These are phyloP conservation scores for Hetaerina titia DNA, from an alignment of 2,888 invertebrate genomes.

Conservation along the genomic window DNA sequence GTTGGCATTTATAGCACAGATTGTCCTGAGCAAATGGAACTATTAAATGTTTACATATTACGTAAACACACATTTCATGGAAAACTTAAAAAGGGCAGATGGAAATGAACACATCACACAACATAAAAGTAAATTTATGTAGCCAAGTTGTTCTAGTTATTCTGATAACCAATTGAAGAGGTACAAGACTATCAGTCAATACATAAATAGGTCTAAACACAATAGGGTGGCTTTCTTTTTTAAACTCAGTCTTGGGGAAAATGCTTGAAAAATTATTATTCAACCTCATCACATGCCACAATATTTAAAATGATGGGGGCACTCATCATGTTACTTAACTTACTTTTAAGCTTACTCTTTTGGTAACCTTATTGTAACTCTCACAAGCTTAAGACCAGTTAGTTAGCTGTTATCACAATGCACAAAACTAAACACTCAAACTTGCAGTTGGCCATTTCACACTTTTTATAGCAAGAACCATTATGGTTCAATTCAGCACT, in stretches of 20 bases:
- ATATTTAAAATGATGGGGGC: conserved; percentile 12
- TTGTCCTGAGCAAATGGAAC: background rate
- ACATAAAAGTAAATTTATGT: background rate
- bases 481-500: conserved; percentile 52
- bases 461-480: conserved; percentile 10
- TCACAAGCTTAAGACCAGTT: conserved; percentile 56
- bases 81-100: background rate
- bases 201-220: background rate
- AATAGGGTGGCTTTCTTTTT: background rate
- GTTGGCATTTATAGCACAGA: background rate
- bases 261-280: conserved; percentile 28
- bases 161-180: background rate
- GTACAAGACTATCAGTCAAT: background rate
- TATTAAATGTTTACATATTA: background rate
- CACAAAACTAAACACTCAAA: conserved; percentile 54
- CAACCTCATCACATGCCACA: conserved; percentile 31
- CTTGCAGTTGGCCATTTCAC: conserved; percentile 47
- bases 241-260: conserved; percentile 21
- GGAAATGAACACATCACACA: background rate
- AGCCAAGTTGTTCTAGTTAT: background rate
- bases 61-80: background rate
- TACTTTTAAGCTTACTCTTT: background rate
- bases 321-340: conserved; percentile 46
- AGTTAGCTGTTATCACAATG: conserved; percentile 65
- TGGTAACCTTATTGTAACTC: conserved; percentile 40